These are phyloP conservation scores for Crocodylus rhombifer DNA, from an alignment of 2,797 vertebrate species.

Conservation along the genomic window DNA sequence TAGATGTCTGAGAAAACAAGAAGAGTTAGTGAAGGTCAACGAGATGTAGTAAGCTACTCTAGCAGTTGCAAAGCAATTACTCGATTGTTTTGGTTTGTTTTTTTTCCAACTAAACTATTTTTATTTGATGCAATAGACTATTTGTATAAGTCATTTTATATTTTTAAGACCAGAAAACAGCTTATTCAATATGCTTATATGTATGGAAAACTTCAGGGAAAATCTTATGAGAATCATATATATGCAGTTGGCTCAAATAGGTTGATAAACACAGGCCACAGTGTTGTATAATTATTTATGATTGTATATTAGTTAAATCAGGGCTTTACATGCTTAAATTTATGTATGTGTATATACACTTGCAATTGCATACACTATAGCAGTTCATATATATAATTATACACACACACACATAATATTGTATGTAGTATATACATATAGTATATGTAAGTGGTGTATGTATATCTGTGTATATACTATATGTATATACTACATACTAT, in stretches of 20 bases:
- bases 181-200: background rate
- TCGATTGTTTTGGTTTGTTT: background rate
- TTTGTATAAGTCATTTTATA: too few relatives aligned
- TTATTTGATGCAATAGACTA: too few relatives aligned
- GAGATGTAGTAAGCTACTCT: background rate
- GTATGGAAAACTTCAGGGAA: background rate
- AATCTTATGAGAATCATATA: background rate
- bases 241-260: background rate
- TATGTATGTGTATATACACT: too few relatives aligned
- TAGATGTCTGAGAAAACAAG: background rate
- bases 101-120: too few relatives aligned
- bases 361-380: too few relatives aligned
- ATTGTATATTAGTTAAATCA: background rate
- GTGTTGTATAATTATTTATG: background rate
- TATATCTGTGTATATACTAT: too few relatives aligned
- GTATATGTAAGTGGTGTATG: too few relatives aligned
- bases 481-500: too few relatives aligned
- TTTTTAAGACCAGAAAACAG: background rate
- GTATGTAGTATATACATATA: too few relatives aligned
- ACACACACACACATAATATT: too few relatives aligned
- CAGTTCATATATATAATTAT: too few relatives aligned
- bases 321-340: background rate
- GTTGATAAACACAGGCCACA: too few relatives aligned
- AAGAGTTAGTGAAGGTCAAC: constrained; percentile 15
- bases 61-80: background rate